Evolutionary conservation across 2,113 vertebrate genomes (phyloP).

Genomic region (Aepyceros melampus): DNA sequence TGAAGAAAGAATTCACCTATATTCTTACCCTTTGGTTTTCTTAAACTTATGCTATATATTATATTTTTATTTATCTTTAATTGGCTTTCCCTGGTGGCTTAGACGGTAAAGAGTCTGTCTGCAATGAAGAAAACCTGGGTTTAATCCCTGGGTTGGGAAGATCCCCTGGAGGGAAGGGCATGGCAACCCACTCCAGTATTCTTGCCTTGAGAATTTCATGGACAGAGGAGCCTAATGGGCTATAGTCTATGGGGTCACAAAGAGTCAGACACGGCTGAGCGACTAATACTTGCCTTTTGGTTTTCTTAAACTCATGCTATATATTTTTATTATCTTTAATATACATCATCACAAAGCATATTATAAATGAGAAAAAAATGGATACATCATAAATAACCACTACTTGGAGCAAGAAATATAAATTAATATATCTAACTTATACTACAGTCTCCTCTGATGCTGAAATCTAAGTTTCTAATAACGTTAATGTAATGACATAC

Average conservation of each 20-base stretch:
- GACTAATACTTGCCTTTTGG: background rate
- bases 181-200: background rate
- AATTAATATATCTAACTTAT: background rate
- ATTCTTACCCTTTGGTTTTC: background rate
- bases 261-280: background rate
- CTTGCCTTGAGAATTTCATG: background rate
- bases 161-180: background rate
- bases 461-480: background rate
- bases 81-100: background rate
- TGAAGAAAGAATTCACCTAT: background rate
- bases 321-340: background rate
- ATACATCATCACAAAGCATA: background rate
- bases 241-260: background rate
- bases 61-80: background rate
- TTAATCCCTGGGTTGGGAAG: background rate
- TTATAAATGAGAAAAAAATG: background rate
- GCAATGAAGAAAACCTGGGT: background rate
- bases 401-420: background rate
- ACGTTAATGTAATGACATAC: background rate
- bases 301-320: background rate
- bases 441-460: background rate
- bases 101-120: background rate
- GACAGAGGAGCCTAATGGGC: background rate
- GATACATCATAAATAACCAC: background rate
- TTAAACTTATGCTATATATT: background rate